A percentile compares a stretch with the other conserved stretches of the same genome.
These are phyloP conservation scores for Ceyx margarethae DNA, from an alignment of 2,113 vertebrate genomes.

Conservation along the genomic window DNA sequence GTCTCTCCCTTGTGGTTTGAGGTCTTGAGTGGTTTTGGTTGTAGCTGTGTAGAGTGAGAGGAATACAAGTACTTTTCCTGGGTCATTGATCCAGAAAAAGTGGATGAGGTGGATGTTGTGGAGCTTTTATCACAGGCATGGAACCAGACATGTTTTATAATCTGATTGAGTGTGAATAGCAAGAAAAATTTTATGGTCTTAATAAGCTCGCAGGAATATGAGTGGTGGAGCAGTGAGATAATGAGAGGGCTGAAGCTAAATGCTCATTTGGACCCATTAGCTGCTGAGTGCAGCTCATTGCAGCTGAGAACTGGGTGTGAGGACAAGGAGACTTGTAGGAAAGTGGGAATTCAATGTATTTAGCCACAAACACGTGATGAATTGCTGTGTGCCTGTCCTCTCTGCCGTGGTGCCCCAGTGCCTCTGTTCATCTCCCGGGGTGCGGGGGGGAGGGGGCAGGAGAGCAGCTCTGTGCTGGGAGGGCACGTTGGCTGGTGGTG, in stretches of 20 bases:
- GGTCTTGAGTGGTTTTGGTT: conserved; percentile 26
- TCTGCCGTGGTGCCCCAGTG: neutral
- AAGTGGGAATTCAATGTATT: neutral
- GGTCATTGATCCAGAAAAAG: neutral
- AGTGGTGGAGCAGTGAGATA: neutral
- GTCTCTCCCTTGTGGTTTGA: neutral
- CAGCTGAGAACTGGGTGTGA: neutral
- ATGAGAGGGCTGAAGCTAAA: neutral
- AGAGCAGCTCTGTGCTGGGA: fast-evolving
- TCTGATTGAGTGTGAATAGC: neutral
- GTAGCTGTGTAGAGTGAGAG: neutral
- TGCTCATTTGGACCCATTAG: neutral
- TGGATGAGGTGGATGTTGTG: neutral
- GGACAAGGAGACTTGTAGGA: neutral
- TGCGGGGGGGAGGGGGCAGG: neutral
- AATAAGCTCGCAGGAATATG: neutral
- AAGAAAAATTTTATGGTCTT: neutral
- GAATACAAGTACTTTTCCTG: neutral
- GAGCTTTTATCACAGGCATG: neutral
- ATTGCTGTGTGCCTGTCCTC: neutral
- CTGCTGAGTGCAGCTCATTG: neutral
- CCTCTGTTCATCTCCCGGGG: neutral
- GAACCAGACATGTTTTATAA: neutral
- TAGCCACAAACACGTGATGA: neutral
- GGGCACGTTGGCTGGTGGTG: neutral